Percentiles rank a stretch among this genome's conserved stretches.
These are phyloP conservation scores for Galaxias olidus DNA, from an alignment of 2,797 vertebrate genomes.

Conservation along the genomic window DNA sequence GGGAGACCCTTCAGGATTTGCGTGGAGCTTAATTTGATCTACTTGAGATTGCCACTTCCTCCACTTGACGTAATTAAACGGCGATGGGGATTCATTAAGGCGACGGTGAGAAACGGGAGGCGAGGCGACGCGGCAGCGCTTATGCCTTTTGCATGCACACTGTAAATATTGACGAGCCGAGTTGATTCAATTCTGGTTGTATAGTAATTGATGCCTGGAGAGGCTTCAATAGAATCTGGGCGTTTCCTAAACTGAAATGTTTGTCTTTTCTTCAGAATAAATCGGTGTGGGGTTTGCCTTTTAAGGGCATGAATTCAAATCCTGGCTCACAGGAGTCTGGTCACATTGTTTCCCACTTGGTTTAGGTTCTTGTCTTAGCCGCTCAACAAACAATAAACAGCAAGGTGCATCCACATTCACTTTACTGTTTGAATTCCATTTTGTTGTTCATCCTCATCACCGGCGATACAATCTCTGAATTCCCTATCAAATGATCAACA, in stretches of 20 bases:
- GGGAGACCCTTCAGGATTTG: conserved; percentile 73
- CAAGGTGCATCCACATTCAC: too few species aligned
- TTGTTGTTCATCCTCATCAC: too few species aligned
- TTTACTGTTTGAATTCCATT: too few species aligned
- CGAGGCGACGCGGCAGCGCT: conserved; percentile 41
- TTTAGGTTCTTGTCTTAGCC: too few species aligned
- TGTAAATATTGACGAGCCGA: conserved; percentile 75
- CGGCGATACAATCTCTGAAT: too few species aligned
- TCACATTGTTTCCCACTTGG: too few species aligned
- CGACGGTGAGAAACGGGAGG: conserved; percentile 67
- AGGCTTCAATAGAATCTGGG: background rate
- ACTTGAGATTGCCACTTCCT: conserved; percentile 82
- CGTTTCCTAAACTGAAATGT: background rate
- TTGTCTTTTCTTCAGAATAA: background rate
- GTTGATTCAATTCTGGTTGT: conserved; percentile 53
- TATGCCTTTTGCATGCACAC: conserved; percentile 47
- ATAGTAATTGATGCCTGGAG: conserved; percentile 27
- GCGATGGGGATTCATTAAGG: conserved; percentile 81
- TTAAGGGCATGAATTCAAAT: too few species aligned
- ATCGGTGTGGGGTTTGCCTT: too few species aligned
- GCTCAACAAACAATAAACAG: too few species aligned
- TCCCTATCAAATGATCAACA: too few species aligned
- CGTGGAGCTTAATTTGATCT: conserved; percentile 81
- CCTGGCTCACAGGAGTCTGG: too few species aligned
- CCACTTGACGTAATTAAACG: conserved; percentile 81